Percentiles rank a stretch among this genome's conserved stretches.
These are phyloP conservation scores for Calephelis nemesis DNA, from an alignment of 1,140 invertebrate species.

Conservation along the genomic window DNA sequence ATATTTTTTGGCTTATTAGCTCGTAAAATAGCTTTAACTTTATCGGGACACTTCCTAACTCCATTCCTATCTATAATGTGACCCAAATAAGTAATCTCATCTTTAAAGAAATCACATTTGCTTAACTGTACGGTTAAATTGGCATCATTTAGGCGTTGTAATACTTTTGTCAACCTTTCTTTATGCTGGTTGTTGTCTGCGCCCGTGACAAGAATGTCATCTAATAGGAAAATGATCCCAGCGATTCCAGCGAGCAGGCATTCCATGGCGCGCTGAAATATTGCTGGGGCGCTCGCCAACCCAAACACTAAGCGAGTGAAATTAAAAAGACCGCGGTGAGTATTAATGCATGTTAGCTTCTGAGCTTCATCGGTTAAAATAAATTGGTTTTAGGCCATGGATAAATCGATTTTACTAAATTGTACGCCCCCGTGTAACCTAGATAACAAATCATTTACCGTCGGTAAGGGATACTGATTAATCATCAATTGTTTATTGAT, in stretches of 20 bases:
- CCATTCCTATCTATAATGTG: conserved; percentile 31
- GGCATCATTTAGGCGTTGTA: conserved; percentile 28
- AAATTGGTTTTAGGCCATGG: conserved; percentile 36
- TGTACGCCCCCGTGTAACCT: conserved; percentile 31
- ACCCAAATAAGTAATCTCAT: conserved; percentile 30
- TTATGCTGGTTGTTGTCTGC: conserved; percentile 19
- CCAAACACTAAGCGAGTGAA: conserved; percentile 36
- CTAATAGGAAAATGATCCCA: conserved; percentile 27
- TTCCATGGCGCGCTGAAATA: conserved; percentile 45
- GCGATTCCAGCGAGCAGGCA: conserved; percentile 31
- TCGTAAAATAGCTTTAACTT: conserved; percentile 30
- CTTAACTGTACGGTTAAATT: conserved; percentile 26
- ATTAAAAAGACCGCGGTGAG: conserved; percentile 35
- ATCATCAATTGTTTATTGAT: conserved; percentile 35
- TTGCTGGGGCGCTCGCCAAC: conserved; percentile 30
- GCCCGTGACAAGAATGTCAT: conserved; percentile 34
- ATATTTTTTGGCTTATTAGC: conserved; percentile 23
- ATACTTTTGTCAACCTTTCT: conserved; percentile 24
- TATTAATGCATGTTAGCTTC: conserved; percentile 34
- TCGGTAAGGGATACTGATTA: conserved; percentile 36
- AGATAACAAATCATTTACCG: conserved; percentile 32
- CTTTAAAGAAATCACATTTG: conserved; percentile 36
- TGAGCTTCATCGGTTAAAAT: conserved; percentile 29
- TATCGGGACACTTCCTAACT: conserved; percentile 26
- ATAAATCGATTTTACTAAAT: conserved; percentile 35